phyloP scores from a whole-genome alignment of 1,140 invertebrate genomes.

The Bombus balteatus region DNA sequence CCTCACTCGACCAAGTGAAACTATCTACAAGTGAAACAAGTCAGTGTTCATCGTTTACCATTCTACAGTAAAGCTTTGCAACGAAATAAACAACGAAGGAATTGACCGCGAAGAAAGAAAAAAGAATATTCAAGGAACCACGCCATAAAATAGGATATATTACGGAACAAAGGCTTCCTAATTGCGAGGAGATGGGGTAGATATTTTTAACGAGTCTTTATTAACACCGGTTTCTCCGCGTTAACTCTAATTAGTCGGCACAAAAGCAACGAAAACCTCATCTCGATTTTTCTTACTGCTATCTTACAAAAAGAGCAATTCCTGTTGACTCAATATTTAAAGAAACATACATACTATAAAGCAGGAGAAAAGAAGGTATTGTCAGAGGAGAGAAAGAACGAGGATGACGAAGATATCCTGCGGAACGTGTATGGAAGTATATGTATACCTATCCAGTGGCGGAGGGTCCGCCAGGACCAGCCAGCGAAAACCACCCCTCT shows the following conservation, averaged over 20 bases:
- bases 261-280: neutral
- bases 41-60: neutral
- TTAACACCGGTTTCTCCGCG: neutral
- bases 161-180: neutral
- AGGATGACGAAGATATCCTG: neutral
- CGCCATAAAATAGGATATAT: neutral
- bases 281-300: neutral
- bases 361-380: neutral
- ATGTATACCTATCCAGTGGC: neutral
- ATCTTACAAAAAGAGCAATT: too few relatives aligned
- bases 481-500: constrained; percentile 37
- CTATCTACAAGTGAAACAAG: neutral
- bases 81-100: neutral
- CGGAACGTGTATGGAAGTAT: neutral
- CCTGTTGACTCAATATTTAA: neutral
- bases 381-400: neutral
- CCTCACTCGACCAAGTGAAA: constrained; percentile 1
- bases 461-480: constrained; percentile 26
- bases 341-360: neutral
- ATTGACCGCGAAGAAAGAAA: neutral
- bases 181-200: neutral
- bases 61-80: neutral
- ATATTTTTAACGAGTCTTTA: constrained; percentile 2
- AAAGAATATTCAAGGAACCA: neutral
- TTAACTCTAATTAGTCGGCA: neutral